Evolutionary conservation across 2,113 vertebrate species (phyloP).

Genomic region (Heptranchias perlo): DNA sequence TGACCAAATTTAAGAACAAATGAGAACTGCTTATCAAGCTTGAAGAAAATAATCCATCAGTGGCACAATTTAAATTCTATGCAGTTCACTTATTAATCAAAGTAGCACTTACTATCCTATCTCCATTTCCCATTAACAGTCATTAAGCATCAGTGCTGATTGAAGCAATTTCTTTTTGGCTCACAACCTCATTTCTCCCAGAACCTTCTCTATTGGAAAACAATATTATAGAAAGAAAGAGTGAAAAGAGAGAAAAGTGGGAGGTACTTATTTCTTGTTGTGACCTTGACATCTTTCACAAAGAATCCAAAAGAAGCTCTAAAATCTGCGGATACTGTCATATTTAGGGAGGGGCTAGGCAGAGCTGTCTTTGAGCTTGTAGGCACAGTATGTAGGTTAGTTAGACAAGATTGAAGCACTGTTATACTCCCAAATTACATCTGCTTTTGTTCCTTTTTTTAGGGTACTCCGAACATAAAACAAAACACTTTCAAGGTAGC

Average conservation of each 20-base stretch:
- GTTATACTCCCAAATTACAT: neutral
- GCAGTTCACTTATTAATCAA: slow-evolving; percentile 82
- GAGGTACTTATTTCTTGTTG: slow-evolving; percentile 64
- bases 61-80: slow-evolving; percentile 81
- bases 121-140: slow-evolving; percentile 82
- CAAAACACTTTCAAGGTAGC: neutral
- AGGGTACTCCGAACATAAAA: neutral
- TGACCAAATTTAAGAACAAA: slow-evolving; percentile 84
- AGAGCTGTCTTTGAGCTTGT: neutral
- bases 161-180: slow-evolving; percentile 82
- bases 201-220: slow-evolving; percentile 69
- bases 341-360: neutral
- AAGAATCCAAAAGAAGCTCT: slow-evolving; percentile 34
- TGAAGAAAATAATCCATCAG: slow-evolving; percentile 86
- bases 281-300: slow-evolving; percentile 62
- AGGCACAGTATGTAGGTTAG: neutral
- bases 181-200: slow-evolving; percentile 81
- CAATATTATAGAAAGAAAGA: slow-evolving; percentile 61
- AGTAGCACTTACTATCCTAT: slow-evolving; percentile 82
- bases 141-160: slow-evolving; percentile 81
- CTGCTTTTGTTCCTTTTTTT: neutral
- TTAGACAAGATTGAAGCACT: neutral
- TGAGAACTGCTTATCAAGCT: slow-evolving; percentile 82
- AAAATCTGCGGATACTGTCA: slow-evolving; percentile 13
- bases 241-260: slow-evolving; percentile 39